Percentiles rank a stretch among this genome's conserved stretches.
Conservation (phyloP, 2,113 vertebrate species). For the Elephas maximus region DNA sequence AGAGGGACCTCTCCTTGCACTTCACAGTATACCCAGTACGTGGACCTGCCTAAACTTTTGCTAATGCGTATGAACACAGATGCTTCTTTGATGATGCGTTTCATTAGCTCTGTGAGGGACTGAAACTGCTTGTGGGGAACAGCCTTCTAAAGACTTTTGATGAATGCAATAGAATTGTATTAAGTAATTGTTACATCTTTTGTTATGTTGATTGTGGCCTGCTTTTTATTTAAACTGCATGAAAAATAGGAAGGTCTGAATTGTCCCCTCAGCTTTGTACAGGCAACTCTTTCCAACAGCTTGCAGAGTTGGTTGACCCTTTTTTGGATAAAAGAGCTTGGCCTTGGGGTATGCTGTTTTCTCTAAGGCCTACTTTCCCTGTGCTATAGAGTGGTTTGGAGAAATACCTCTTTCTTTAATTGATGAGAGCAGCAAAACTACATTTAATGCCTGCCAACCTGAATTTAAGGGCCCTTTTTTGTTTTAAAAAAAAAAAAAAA, state of each 20-base stretch:
- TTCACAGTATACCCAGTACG: slow-evolving; percentile 34
- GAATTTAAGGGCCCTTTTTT: neutral
- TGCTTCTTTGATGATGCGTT: slow-evolving; percentile 35
- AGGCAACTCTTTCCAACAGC: neutral
- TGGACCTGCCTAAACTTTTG: slow-evolving; percentile 2
- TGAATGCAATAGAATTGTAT: slow-evolving; percentile 63
- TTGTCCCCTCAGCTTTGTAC: slow-evolving; percentile 29
- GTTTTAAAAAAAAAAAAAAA: neutral
- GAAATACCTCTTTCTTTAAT: neutral
- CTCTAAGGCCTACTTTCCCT: neutral
- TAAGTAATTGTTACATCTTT: slow-evolving; percentile 65
- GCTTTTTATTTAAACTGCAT: slow-evolving; percentile 67
- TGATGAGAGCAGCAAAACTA: neutral
- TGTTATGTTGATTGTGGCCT: slow-evolving; percentile 74
- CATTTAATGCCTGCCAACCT: neutral
- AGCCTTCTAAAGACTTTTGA: slow-evolving; percentile 66
- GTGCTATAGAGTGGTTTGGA: neutral
- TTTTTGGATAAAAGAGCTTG: slow-evolving; percentile 28
- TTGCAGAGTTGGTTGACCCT: slow-evolving; percentile 15
- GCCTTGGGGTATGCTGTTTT: neutral
- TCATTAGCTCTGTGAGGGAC: slow-evolving; percentile 65
- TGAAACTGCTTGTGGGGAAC: slow-evolving; percentile 48
- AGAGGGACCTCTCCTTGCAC: slow-evolving; percentile 1
- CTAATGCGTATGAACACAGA: neutral
- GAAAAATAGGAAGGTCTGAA: slow-evolving; percentile 66